These are phyloP conservation scores for Phylloscopus collybita DNA, from an alignment of 2,797 vertebrate species.

Conservation along the genomic window DNA sequence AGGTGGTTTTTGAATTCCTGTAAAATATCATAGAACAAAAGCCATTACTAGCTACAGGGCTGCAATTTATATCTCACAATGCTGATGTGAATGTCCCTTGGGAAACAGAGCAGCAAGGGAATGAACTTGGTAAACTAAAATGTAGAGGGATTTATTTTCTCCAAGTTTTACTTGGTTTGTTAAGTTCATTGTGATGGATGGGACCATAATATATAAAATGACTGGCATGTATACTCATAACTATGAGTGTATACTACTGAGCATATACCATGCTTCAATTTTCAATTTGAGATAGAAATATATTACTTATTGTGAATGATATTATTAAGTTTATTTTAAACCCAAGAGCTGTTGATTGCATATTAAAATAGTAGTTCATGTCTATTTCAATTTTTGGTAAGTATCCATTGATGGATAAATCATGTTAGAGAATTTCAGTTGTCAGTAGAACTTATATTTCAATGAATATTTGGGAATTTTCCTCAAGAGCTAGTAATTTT, in stretches of 20 bases:
- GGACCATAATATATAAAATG: background rate
- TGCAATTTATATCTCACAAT: background rate
- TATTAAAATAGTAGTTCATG: constrained; percentile 42
- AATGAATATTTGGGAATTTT: background rate
- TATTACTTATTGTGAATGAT: background rate
- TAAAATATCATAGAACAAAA: background rate
- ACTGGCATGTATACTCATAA: background rate
- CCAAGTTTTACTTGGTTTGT: background rate
- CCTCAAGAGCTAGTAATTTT: background rate
- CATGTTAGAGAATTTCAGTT: constrained; percentile 15
- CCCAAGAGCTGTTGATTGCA: background rate
- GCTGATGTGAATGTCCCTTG: background rate
- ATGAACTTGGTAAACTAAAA: background rate
- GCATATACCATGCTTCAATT: background rate
- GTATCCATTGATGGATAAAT: constrained; percentile 13
- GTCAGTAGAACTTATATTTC: background rate
- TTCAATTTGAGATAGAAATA: background rate
- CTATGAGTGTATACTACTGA: background rate
- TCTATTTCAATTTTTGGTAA: constrained; percentile 36
- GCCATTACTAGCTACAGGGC: background rate
- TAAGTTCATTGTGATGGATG: background rate
- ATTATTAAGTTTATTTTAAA: background rate
- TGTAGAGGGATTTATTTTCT: background rate
- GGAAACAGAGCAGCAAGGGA: background rate
- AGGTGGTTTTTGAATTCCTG: background rate